phyloP scores from a whole-genome alignment of 2,113 vertebrate genomes.

The Perca fluviatilis region DNA sequence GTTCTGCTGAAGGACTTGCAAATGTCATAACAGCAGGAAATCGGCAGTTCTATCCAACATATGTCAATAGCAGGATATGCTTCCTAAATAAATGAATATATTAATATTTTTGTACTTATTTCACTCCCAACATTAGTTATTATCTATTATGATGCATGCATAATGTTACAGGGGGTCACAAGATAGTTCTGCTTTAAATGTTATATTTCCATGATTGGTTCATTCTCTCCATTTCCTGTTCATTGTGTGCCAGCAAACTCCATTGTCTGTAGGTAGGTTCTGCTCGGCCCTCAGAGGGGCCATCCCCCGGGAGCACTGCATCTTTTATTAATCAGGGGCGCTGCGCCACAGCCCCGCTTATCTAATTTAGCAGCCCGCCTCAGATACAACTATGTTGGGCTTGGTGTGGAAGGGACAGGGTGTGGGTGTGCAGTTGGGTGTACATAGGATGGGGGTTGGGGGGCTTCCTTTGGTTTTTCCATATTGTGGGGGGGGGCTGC shows the following conservation, averaged over 20 bases:
- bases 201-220: slow-evolving; percentile 86
- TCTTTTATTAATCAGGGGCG: slow-evolving; percentile 90
- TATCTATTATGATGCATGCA: slow-evolving; percentile 75
- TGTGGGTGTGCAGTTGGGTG: slow-evolving; percentile 70
- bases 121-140: slow-evolving; percentile 61
- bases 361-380: slow-evolving; percentile 88
- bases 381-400: slow-evolving; percentile 78
- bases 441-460: slow-evolving; percentile 72
- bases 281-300: slow-evolving; percentile 78
- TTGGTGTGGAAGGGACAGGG: slow-evolving; percentile 67
- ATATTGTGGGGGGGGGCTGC: slow-evolving; percentile 57
- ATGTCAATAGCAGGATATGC: slow-evolving; percentile 56
- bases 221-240: slow-evolving; percentile 85
- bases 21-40: slow-evolving; percentile 68
- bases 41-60: slow-evolving; percentile 52
- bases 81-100: slow-evolving; percentile 75
- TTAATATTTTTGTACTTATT: slow-evolving; percentile 61
- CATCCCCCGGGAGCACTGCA: slow-evolving; percentile 84
- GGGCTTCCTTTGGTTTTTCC: slow-evolving; percentile 46
- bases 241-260: slow-evolving; percentile 81
- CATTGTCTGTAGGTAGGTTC: slow-evolving; percentile 81
- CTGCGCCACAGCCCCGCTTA: slow-evolving; percentile 85
- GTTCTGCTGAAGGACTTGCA: slow-evolving; percentile 38
- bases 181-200: slow-evolving; percentile 79
- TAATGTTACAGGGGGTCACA: slow-evolving; percentile 66